Percentiles rank a stretch among this genome's conserved stretches.
Evolutionary conservation across 2,797 vertebrate genomes (phyloP).

Genomic region (Pempheris klunzingeri): DNA sequence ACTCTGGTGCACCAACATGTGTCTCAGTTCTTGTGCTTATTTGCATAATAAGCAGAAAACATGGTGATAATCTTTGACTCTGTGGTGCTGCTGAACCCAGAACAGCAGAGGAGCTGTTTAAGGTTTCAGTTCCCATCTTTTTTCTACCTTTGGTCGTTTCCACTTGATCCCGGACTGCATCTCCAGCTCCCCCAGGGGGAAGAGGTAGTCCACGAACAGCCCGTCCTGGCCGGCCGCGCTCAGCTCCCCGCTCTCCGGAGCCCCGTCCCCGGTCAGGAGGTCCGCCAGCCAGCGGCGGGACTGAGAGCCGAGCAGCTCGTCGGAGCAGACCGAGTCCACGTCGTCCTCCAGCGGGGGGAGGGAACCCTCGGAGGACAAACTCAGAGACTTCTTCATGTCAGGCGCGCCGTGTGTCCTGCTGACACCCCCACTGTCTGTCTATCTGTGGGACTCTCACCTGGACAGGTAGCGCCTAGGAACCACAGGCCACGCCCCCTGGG

Average conservation of each 20-base stretch:
- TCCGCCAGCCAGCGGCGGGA: constrained; percentile 67
- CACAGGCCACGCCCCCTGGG: too few species aligned
- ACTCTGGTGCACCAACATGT: too few species aligned
- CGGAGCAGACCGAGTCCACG: constrained; percentile 49
- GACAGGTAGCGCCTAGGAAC: too few species aligned
- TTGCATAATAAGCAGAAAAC: too few species aligned
- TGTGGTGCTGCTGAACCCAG: too few species aligned
- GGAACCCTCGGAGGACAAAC: constrained; percentile 36
- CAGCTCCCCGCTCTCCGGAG: not conserved
- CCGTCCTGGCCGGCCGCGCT: constrained; percentile 50
- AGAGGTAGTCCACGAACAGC: constrained; percentile 77
- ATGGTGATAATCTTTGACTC: too few species aligned
- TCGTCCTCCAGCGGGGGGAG: constrained; percentile 53
- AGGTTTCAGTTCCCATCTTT: not conserved
- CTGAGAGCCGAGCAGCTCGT: constrained; percentile 74
- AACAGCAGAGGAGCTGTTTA: too few species aligned
- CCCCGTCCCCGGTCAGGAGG: not conserved
- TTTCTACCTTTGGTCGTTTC: constrained; percentile 80
- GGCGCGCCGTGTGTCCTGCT: fast-evolving
- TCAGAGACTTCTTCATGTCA: constrained; percentile 37
- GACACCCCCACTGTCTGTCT: too few species aligned
- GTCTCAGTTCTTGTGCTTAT: too few species aligned
- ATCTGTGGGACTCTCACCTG: fast-evolving
- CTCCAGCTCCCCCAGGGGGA: constrained; percentile 73
- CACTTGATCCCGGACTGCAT: constrained; percentile 63